These are phyloP conservation scores for Aurelia sp. DNA, from an alignment of 30 jellyfish, hydroid and myxozoan species.

Conservation along the genomic window DNA sequence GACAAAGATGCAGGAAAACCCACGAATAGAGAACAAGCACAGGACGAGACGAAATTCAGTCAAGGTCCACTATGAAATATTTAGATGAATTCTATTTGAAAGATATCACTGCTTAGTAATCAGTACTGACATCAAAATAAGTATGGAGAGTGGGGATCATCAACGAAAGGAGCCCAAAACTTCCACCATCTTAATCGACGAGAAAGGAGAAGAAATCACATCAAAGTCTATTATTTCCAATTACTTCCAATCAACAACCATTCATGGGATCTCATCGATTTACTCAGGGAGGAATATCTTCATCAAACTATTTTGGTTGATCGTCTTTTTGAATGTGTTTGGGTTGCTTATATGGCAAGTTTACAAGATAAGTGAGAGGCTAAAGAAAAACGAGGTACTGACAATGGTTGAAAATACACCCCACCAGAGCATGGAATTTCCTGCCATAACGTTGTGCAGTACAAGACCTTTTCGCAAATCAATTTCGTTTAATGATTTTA, in stretches of 20 bases:
- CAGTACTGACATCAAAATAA: too few relatives aligned
- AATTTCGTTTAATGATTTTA: too few relatives aligned
- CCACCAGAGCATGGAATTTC: neutral
- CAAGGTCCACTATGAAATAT: too few relatives aligned
- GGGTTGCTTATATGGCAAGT: neutral
- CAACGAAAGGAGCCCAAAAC: too few relatives aligned
- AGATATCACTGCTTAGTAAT: too few relatives aligned
- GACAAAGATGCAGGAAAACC: too few relatives aligned
- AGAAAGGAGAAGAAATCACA: too few relatives aligned
- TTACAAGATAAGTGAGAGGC: neutral
- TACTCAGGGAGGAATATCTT: neutral
- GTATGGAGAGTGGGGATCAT: too few relatives aligned
- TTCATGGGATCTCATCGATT: neutral
- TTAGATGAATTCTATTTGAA: too few relatives aligned
- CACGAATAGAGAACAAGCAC: too few relatives aligned
- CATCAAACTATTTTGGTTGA: neutral
- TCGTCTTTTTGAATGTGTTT: neutral
- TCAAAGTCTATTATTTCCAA: neutral
- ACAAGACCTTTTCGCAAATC: neutral
- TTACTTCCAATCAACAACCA: neutral
- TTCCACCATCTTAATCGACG: too few relatives aligned
- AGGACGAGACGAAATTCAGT: too few relatives aligned
- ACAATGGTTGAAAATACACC: neutral
- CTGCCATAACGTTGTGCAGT: neutral
- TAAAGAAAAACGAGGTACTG: neutral